Conservation (phyloP, 2,113 vertebrate species). For the Pachypanchax playfairii region DNA sequence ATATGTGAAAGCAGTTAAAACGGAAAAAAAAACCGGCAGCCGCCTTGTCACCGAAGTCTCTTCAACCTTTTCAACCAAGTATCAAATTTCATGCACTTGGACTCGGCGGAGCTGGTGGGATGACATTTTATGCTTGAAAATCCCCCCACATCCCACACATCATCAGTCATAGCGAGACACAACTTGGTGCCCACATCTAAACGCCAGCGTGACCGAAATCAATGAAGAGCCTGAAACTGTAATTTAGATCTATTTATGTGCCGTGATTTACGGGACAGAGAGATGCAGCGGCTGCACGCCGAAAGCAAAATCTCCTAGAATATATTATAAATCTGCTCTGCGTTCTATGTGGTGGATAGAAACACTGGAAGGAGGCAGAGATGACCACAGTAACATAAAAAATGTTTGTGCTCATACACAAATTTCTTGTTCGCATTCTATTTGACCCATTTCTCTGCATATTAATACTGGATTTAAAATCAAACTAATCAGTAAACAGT, state of each 20-base stretch:
- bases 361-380: neutral
- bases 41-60: constrained; percentile 25
- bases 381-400: neutral
- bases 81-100: constrained; percentile 36
- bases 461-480: neutral
- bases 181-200: constrained; percentile 12
- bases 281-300: neutral
- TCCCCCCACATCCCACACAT: constrained; percentile 4
- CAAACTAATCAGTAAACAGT: neutral
- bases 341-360: neutral
- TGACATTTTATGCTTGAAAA: constrained; percentile 33
- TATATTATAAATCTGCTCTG: constrained; percentile 4
- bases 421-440: neutral
- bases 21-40: neutral
- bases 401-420: neutral
- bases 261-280: constrained; percentile 1
- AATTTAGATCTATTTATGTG: constrained; percentile 13
- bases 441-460: neutral
- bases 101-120: constrained; percentile 20
- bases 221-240: constrained; percentile 15
- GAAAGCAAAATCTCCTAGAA: constrained; percentile 8
- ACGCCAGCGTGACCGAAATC: constrained; percentile 14
- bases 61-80: constrained; percentile 40
- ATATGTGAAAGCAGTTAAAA: constrained; percentile 16
- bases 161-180: constrained; percentile 22